Base-by-base conservation (phyloP, 1,140 invertebrate genomes). In the Orussus abietinus region DNA sequence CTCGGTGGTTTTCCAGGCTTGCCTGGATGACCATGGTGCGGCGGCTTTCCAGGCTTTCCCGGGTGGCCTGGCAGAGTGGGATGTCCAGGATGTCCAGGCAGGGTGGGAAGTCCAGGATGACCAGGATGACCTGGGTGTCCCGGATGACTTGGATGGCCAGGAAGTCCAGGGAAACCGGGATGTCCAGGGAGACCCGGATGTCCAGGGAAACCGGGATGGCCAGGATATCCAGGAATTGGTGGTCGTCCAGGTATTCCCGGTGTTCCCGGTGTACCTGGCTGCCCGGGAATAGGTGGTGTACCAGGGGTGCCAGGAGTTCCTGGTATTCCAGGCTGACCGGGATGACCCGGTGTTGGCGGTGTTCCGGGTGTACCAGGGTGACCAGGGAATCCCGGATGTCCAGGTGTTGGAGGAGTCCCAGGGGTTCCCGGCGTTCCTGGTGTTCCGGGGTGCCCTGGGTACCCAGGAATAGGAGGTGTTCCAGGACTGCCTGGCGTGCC, bases 201-300 rank as follows among this genome's bases (percentile, higher is more conserved):
- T n/a, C n/a, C n/a, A n/a, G n/a, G n/a, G n/a, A n/a, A n/a, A n/a
- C n/a, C n/a, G n/a, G n/a, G n/a, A n/a, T n/a, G n/a, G n/a, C n/a
- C n/a, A n/a, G n/a, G n/a, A n/a, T n/a, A n/a, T n/a, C 38, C 76
- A 75, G 22, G 22, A 7, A 25, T 32, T 6, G 30, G 6, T 51
- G 76, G 75, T 54, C 72, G 69, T 32, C 74, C 71, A 7, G 72
- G 76, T 50, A 72, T 49, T 10, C 74, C 74, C n/a, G 50, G 18
- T 18, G 18, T 38, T 3, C 45, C 42, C 0, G 42, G 35, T 12
- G 37, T 3, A 2, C 42, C 35, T 0, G 69, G 18, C 63, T 75
- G 41, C 57, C 56, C 42, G 57, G 76, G 13, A 52, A 44, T 38
- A 51, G 73, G 36, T 63, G 69, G 41, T 73, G 70, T 9, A 45